phyloP scores from a whole-genome alignment of 2,888 invertebrate species.

The Oscheius onirici region DNA sequence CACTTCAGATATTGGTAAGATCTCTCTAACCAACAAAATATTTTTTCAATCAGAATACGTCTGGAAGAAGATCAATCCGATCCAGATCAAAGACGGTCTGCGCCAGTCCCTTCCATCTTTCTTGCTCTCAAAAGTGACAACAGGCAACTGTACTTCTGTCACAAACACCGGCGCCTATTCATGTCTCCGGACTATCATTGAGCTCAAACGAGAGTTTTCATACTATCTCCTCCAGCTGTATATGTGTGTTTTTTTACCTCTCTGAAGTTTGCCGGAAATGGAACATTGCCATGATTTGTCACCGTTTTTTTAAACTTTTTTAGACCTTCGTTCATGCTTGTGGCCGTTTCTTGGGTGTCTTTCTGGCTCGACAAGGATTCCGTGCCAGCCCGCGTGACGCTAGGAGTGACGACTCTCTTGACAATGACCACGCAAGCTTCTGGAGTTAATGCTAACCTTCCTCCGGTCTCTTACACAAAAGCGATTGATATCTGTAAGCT shows the following conservation, averaged over 20 bases:
- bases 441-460: conserved; percentile 69
- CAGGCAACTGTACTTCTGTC: conserved; percentile 94
- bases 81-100: conserved; percentile 78
- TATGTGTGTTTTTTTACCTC: conserved; percentile 80
- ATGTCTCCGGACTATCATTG: conserved; percentile 66
- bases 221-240: conserved; percentile 77
- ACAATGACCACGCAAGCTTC: conserved; percentile 83
- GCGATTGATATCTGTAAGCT: conserved; percentile 57
- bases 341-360: conserved; percentile 75
- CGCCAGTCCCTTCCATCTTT: conserved; percentile 83
- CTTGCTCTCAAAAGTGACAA: conserved; percentile 90
- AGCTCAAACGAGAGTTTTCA: conserved; percentile 81
- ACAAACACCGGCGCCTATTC: conserved; percentile 82
- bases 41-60: conserved; percentile 79
- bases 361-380: conserved; percentile 70
- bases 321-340: conserved; percentile 88
- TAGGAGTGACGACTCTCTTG: conserved; percentile 90
- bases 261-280: neutral
- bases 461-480: conserved; percentile 64
- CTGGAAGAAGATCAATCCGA: conserved; percentile 91
- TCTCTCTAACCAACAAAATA: neutral
- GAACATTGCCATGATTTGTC: neutral
- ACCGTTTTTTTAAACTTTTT: conserved; percentile 82
- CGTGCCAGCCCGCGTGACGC: conserved; percentile 70
- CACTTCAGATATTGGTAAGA: conserved; percentile 83